Conservation (phyloP, 1,140 invertebrate genomes). For the Trissolcus basalis region DNA sequence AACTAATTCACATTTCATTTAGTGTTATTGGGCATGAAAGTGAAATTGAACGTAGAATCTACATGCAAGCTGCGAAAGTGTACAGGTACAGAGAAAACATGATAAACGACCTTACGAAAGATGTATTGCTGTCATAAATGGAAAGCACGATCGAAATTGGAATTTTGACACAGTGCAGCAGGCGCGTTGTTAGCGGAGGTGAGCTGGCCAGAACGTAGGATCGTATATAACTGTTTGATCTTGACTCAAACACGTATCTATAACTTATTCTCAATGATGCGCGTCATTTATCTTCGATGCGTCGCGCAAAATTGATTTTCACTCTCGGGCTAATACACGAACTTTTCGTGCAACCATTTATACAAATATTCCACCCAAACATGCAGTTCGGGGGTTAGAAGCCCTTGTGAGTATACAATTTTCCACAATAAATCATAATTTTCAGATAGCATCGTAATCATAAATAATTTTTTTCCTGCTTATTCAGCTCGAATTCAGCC, state of each 20-base stretch:
- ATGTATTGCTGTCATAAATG: constrained; percentile 66
- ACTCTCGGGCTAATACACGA: constrained; percentile 26
- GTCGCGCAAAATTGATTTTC: constrained; percentile 61
- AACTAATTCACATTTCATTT: constrained; percentile 30
- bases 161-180: constrained; percentile 69
- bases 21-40: constrained; percentile 24
- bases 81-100: constrained; percentile 42
- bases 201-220: constrained; percentile 54
- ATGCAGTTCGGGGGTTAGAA: no score
- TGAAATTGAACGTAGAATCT: constrained; percentile 33
- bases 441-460: no score
- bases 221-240: constrained; percentile 64
- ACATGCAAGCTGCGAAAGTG: constrained; percentile 20
- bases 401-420: no score
- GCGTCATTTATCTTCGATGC: constrained; percentile 63
- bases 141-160: constrained; percentile 67
- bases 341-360: constrained; percentile 16
- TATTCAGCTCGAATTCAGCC: no score
- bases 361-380: constrained; percentile 15
- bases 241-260: constrained; percentile 62
- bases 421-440: no score
- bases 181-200: constrained; percentile 23
- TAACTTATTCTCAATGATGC: constrained; percentile 70
- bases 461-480: no score
- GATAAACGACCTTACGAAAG: constrained; percentile 65